Evolutionary conservation across 2,888 invertebrate genomes (phyloP).

Genomic region (Unio delphinus): DNA sequence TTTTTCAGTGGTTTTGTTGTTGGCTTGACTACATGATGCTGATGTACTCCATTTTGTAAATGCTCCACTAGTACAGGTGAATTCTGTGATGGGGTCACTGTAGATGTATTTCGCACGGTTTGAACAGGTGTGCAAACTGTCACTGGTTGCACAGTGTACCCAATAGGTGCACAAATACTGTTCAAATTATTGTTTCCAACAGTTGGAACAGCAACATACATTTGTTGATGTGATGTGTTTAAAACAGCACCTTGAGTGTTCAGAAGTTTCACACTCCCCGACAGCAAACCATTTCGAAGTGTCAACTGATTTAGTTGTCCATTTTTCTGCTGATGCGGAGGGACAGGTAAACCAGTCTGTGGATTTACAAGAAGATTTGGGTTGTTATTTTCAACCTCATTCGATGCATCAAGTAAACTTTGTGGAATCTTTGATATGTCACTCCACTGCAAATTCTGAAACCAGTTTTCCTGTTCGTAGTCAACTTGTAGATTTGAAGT

Average conservation of each 20-base stretch:
- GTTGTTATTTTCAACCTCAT: constrained; percentile 52
- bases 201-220: constrained; percentile 40
- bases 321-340: constrained; percentile 28
- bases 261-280: constrained; percentile 21
- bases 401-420: constrained; percentile 45
- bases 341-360: constrained; percentile 89
- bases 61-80: constrained; percentile 59
- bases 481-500: constrained; percentile 7
- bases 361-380: constrained; percentile 85
- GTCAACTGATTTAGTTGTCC: constrained; percentile 30
- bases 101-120: constrained; percentile 22
- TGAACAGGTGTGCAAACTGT: constrained; percentile 24
- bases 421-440: constrained; percentile 48
- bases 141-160: constrained; percentile 30
- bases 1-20: constrained; percentile 9
- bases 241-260: constrained; percentile 39
- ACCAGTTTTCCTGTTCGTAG: constrained; percentile 36
- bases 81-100: constrained; percentile 40
- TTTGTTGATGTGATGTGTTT: constrained; percentile 34
- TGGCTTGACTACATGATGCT: constrained; percentile 4
- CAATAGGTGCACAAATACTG: constrained; percentile 17
- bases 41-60: constrained; percentile 35
- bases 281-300: constrained; percentile 25
- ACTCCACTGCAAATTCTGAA: constrained; percentile 51
- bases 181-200: constrained; percentile 20